These are phyloP conservation scores for Sebastes diaconus DNA, from an alignment of 2,797 vertebrate species.

Conservation along the genomic window DNA sequence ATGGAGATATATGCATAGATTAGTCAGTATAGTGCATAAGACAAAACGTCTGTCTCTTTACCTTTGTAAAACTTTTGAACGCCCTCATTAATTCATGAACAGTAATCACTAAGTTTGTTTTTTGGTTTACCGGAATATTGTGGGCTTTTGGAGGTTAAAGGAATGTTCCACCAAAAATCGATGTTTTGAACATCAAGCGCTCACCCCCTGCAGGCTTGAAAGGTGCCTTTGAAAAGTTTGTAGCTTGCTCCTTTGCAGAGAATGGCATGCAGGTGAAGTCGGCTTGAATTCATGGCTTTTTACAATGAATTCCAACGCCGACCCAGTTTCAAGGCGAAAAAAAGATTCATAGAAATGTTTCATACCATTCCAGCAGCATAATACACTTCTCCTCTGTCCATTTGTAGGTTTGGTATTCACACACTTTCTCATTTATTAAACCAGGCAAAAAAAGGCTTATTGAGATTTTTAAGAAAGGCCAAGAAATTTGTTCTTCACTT, in stretches of 20 bases:
- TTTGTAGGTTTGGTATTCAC: background rate
- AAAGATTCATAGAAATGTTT: background rate
- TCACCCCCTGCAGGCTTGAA: constrained; percentile 4
- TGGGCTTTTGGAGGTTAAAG: background rate
- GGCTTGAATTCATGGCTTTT: constrained; percentile 17
- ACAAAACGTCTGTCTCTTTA: constrained; percentile 8
- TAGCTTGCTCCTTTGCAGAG: constrained; percentile 1
- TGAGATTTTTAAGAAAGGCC: background rate
- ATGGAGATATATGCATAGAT: constrained; percentile 14
- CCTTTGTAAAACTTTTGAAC: background rate
- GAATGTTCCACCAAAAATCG: background rate
- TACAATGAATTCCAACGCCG: constrained; percentile 21
- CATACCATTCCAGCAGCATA: background rate
- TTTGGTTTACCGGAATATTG: background rate
- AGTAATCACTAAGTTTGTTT: background rate
- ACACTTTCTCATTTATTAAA: background rate
- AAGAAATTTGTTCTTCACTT: no score
- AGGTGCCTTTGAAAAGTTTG: constrained; percentile 31
- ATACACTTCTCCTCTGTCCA: background rate
- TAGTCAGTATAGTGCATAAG: background rate
- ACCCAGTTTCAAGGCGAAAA: constrained; percentile 28
- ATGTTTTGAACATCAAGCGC: constrained; percentile 21
- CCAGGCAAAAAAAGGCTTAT: background rate
- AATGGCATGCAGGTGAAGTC: constrained; percentile 15
- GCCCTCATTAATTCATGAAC: background rate